These are phyloP conservation scores for Podocnemis expansa DNA, from an alignment of 2,113 vertebrate genomes.

Conservation along the genomic window DNA sequence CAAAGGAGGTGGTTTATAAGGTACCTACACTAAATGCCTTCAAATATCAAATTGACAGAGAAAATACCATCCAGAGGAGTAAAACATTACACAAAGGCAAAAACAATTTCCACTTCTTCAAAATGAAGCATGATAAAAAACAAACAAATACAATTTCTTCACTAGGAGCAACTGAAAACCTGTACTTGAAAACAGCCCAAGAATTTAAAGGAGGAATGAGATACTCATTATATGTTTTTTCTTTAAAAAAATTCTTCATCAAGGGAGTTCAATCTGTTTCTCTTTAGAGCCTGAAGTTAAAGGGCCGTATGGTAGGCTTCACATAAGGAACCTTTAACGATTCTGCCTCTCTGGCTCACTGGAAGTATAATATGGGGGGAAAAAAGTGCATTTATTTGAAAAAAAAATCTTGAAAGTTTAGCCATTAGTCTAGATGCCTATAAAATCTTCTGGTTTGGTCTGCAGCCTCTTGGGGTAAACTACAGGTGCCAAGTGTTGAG, in stretches of 20 bases:
- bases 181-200: conserved; percentile 31
- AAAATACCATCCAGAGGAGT: not conserved
- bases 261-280: conserved; percentile 71
- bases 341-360: conserved; percentile 56
- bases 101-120: not conserved
- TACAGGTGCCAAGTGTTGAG: conserved; percentile 74
- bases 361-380: conserved; percentile 60
- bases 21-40: not conserved
- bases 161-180: conserved; percentile 37
- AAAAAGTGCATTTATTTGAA: conserved; percentile 74
- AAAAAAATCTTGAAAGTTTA: conserved; percentile 80
- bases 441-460: conserved; percentile 70
- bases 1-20: not conserved
- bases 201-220: conserved; percentile 62
- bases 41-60: not conserved
- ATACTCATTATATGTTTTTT: conserved; percentile 62
- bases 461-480: conserved; percentile 68
- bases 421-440: conserved; percentile 68
- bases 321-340: conserved; percentile 64
- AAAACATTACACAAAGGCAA: not conserved
- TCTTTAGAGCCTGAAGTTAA: conserved; percentile 63
- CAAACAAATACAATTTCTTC: not conserved
- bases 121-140: not conserved
- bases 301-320: conserved; percentile 65
- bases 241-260: conserved; percentile 53